These are phyloP conservation scores for Gisinianus flammeolus DNA, from an alignment of 2,888 invertebrate species.

Conservation along the genomic window DNA sequence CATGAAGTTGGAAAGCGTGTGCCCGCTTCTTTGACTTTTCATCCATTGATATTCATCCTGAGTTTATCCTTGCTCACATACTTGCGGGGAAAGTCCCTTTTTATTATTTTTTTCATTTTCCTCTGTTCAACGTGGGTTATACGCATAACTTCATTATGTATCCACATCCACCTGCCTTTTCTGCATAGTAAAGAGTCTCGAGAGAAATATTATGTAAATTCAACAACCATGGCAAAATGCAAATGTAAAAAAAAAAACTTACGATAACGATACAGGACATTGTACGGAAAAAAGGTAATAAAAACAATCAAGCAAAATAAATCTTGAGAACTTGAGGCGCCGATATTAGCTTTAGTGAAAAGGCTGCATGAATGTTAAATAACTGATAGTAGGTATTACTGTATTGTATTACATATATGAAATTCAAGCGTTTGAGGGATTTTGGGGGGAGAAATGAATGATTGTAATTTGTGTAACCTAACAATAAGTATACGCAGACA, in stretches of 20 bases:
- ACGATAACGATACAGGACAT: neutral
- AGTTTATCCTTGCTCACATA: neutral
- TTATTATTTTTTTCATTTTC: neutral
- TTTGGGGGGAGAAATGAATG: neutral
- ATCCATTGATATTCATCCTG: slow-evolving; percentile 1
- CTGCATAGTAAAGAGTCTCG: no score
- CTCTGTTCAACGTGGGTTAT: no score
- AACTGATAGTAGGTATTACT: no score
- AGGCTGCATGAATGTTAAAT: no score
- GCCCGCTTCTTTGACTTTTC: slow-evolving; percentile 4
- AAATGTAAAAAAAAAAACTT: neutral
- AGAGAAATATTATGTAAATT: neutral
- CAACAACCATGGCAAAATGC: neutral
- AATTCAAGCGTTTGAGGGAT: neutral
- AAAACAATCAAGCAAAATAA: neutral
- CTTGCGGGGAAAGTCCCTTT: slow-evolving; percentile 5
- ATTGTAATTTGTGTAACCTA: neutral
- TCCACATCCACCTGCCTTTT: neutral
- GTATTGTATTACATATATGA: no score
- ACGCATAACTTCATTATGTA: neutral
- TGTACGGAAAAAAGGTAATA: neutral
- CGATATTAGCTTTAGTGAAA: no score
- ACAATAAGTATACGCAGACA: no score
- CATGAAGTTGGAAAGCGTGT: neutral
- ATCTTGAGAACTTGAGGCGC: neutral